Conservation (phyloP, 2,113 vertebrate species). For the Phainopepla nitens region DNA sequence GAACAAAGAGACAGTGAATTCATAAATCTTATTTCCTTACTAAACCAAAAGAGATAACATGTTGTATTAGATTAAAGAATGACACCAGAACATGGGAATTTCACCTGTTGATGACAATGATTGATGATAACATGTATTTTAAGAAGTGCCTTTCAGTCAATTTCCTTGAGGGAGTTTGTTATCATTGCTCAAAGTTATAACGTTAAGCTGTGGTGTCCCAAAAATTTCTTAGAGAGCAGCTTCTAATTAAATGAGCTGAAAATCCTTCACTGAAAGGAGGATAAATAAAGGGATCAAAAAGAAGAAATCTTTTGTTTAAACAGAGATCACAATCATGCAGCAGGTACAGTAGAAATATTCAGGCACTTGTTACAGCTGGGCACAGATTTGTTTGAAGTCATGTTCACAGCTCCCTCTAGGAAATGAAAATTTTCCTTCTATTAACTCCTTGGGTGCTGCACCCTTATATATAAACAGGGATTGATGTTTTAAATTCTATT, state of each 20-base stretch:
- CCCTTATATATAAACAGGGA: background rate
- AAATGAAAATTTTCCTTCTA: background rate
- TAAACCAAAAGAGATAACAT: background rate
- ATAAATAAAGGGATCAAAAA: constrained; percentile 10
- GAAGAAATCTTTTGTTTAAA: constrained; percentile 23
- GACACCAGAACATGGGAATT: background rate
- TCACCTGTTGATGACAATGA: background rate
- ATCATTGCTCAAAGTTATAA: background rate
- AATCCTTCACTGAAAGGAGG: background rate
- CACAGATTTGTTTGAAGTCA: background rate
- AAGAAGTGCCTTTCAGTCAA: background rate
- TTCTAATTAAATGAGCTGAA: background rate
- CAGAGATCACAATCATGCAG: background rate
- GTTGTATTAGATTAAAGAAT: background rate
- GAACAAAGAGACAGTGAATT: background rate
- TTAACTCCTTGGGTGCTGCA: background rate
- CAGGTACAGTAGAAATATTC: background rate
- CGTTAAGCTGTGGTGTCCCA: background rate
- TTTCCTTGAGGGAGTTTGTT: background rate
- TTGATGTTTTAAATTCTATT: background rate
- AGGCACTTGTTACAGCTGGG: background rate
- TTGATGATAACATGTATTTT: background rate
- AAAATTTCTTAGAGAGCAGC: background rate
- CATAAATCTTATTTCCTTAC: background rate
- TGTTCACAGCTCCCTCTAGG: background rate